Base-by-base conservation (phyloP, 2,888 invertebrate species). In the Ryuthela nishihirai region DNA sequence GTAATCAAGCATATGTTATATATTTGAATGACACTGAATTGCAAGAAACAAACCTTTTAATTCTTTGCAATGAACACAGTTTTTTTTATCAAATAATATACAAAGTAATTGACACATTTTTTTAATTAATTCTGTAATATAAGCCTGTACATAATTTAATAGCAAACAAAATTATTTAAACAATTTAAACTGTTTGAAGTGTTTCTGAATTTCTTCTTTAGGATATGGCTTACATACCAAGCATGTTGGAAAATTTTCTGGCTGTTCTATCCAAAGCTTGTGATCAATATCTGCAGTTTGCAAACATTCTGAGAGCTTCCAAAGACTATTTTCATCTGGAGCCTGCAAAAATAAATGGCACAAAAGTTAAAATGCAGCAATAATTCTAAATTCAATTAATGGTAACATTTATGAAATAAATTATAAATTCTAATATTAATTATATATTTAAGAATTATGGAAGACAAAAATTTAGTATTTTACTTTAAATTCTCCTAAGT, bases 211-310 rank as follows among this genome's bases (percentile, higher is more conserved):
- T 56, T 82, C 80, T 45, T 85, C 84, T 74, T 93, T 94, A 0
- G 83, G 83, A 73, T 93, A 94, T 2, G 98, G 97, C 74, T 95
- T 95, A 2, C 88, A 77, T 9, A 90, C 97, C 67, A 99, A 77
- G 74, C 97, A 97, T 0, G 98, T 97, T 18, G 94, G 85, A 72
- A 91, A 86, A 74, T 95, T 88, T 77, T 99, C 98, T 12, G 97
- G 97, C 72, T 95, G 93, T 76, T 98, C 97, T 54, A 90, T 86
- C 97, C 97, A 98, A 42, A 97, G 72, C 75, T 94, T 95, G 74
- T 94, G 88, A 65, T 83, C 81, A 62, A 98, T 83, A 20, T 81
- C 80, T 68, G 84, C 83, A 69, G 84, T 82, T 61, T 80, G 79
- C 60, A 99, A 76, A 70, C 81, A 54, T 41, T 54, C 49, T 2